Conservation (phyloP, 1,140 invertebrate species). For the Pseudomyrmex concolor region DNA sequence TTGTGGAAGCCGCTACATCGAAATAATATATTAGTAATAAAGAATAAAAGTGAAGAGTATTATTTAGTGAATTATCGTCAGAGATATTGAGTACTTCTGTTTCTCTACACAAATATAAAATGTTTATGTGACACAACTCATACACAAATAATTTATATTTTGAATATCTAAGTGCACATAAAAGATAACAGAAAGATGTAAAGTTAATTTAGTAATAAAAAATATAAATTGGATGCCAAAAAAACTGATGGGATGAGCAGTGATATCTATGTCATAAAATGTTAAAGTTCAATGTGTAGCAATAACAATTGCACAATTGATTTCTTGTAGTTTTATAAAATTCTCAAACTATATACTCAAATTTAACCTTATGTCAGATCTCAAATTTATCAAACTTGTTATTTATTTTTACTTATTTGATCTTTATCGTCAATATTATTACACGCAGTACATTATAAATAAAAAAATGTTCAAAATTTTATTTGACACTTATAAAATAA, state of each 20-base stretch:
- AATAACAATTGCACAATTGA: neutral
- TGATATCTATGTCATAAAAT: too few relatives aligned
- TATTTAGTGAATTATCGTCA: constrained; percentile 12
- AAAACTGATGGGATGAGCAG: too few relatives aligned
- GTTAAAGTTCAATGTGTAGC: neutral
- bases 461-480: neutral
- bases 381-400: neutral
- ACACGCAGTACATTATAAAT: neutral
- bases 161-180: too few relatives aligned
- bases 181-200: too few relatives aligned
- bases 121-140: neutral
- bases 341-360: neutral
- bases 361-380: too few relatives aligned
- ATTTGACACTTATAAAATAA: neutral
- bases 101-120: neutral
- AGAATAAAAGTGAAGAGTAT: neutral
- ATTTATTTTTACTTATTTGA: neutral
- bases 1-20: constrained; percentile 78
- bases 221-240: too few relatives aligned
- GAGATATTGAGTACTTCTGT: neutral
- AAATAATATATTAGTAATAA: constrained; percentile 64
- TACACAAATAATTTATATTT: neutral
- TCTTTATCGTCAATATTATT: neutral
- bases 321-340: neutral
- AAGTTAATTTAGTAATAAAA: too few relatives aligned